Conservation (phyloP, 2,113 vertebrate species). For the Cephalopholis sonnerati region DNA sequence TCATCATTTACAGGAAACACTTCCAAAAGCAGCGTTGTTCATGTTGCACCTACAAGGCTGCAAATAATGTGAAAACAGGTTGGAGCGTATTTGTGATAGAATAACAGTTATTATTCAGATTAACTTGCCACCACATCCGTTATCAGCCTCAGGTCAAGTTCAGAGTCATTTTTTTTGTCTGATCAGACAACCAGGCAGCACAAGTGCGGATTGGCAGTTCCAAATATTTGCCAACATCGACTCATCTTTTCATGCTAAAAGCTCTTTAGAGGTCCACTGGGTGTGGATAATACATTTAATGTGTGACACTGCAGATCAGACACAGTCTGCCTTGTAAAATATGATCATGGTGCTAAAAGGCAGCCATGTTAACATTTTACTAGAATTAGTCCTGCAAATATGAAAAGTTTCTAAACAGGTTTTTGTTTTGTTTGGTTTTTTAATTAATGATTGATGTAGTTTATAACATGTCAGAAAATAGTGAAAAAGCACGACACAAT, state of each 20-base stretch:
- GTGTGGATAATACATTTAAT: conserved; percentile 20
- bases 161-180: conserved; percentile 14
- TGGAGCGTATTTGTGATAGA: conserved; percentile 6
- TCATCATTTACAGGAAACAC: conserved; percentile 38
- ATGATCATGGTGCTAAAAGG: conserved; percentile 2
- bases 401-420: background rate
- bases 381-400: background rate
- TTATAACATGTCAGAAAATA: background rate
- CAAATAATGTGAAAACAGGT: conserved; percentile 18
- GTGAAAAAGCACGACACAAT: background rate
- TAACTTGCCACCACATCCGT: background rate
- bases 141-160: conserved; percentile 22
- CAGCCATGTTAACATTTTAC: background rate
- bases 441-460: background rate
- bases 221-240: background rate
- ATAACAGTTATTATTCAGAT: conserved; percentile 6
- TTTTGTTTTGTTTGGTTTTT: too few species aligned
- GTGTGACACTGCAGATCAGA: conserved; percentile 16
- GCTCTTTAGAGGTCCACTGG: conserved; percentile 11
- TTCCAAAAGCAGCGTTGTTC: conserved; percentile 3
- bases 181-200: conserved; percentile 15
- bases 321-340: conserved; percentile 18
- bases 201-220: conserved; percentile 16
- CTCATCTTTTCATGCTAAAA: conserved; percentile 26
- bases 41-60: background rate